Evolutionary conservation across 2,113 vertebrate species (phyloP), one percentile per base, ranked within the genome.

Genomic region (Gopherus flavomarginatus): DNA sequence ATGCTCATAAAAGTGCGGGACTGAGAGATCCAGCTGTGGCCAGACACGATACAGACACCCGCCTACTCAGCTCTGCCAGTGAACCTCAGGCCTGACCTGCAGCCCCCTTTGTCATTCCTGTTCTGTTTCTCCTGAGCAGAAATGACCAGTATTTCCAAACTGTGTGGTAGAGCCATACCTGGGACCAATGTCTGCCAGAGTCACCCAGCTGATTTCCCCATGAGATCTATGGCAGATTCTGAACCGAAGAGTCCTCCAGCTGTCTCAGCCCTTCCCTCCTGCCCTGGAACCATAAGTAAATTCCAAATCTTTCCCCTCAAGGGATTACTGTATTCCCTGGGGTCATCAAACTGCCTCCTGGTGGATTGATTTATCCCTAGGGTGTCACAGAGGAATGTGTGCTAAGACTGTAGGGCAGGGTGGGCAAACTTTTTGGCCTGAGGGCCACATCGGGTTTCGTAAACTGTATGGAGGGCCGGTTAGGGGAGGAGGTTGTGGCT

Each of bases 1-100:
- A 89, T 72, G 81, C 85, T 96, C 44, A 5, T 93, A 89, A 95
- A 96, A 93, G 38, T 86, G 62, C 89, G 83, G 77, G 94, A 80
- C 35, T 52, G 59, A 90, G 50, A 94, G 47, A 94, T 77, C 85
- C 85, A 93, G 90, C 59, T 94, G 27, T 42, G 86, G 90, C 91
- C 69, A 86, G 86, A 16, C 59, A 75, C 14, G 3, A 59, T 87
- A 86, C 90, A 89, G 21, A 84, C 57, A 80, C 89, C 31, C 81
- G 54, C 52, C 78, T 82, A 69, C 35, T 31, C 35, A n/a, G 35
- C 17, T n/a, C 35, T 69, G 62, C 31, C 52, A 52, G 65, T 50
- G 80, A 72, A 83, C 69, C 35, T 27, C 5, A 85, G 65, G 53
- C 19, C 77, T 77, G 81, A 29, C 49, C 1, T 8, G 12, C 59